Evolutionary conservation across 1,140 invertebrate species (phyloP).

Genomic region (Pteromalus puparum): DNA sequence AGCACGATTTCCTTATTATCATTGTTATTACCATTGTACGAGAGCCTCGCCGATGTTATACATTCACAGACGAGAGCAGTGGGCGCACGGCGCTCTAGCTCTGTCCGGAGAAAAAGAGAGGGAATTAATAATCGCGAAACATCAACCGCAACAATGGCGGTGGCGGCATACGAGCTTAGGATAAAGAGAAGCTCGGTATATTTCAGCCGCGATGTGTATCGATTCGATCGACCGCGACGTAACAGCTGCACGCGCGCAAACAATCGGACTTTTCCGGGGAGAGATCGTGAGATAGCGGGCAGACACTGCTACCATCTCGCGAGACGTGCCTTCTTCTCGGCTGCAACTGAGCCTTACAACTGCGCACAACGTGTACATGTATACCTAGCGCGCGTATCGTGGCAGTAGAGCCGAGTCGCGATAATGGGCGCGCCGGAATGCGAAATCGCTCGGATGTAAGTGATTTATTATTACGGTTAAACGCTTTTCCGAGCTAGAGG

Average conservation of each 20-base stretch:
- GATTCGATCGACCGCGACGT: not conserved
- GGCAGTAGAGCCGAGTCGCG: too few species aligned
- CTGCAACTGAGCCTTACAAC: too few species aligned
- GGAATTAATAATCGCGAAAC: constrained; percentile 28
- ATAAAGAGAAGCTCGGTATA: not conserved
- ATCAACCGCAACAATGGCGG: not conserved
- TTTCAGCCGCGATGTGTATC: not conserved
- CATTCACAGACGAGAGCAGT: not conserved
- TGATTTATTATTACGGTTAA: not conserved
- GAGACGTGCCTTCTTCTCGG: not conserved
- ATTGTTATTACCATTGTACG: constrained; percentile 13
- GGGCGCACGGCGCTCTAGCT: not conserved
- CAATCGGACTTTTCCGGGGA: constrained; percentile 4
- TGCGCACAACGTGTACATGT: too few species aligned
- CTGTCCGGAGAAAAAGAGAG: not conserved
- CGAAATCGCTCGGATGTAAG: not conserved
- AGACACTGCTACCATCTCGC: not conserved
- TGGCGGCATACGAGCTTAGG: not conserved
- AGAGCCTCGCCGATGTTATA: not conserved
- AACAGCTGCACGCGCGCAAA: not conserved
- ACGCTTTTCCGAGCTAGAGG: not conserved
- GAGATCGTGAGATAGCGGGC: constrained; percentile 17
- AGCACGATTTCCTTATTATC: constrained; percentile 1
- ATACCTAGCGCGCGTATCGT: too few species aligned
- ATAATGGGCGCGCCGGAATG: not conserved